A percentile compares a stretch with the other conserved stretches of the same genome.
These are phyloP conservation scores for Paramormyrops hopkinsi DNA, from an alignment of 2,797 vertebrate species.

Conservation along the genomic window DNA sequence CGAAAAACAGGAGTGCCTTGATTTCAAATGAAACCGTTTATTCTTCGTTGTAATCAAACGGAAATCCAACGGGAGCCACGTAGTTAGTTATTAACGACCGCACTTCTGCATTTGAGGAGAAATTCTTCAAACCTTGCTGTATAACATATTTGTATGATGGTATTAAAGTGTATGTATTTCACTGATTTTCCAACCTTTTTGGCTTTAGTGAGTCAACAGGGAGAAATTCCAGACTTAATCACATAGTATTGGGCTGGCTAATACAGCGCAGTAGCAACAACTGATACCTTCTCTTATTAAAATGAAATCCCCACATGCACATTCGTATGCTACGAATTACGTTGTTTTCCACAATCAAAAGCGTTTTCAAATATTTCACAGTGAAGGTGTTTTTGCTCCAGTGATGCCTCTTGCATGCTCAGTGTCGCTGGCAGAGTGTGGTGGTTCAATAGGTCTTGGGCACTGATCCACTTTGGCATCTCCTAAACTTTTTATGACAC, in stretches of 20 bases:
- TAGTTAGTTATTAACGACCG: background rate
- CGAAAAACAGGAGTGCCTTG: background rate
- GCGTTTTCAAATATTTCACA: background rate
- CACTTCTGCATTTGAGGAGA: background rate
- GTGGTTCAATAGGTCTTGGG: background rate
- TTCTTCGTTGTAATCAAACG: background rate
- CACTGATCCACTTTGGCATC: background rate
- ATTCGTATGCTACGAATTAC: background rate
- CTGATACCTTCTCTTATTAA: background rate
- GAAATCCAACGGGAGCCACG: background rate
- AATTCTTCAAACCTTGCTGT: background rate
- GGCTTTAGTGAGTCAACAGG: background rate
- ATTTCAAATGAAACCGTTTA: background rate
- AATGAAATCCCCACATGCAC: background rate
- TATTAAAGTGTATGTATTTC: background rate
- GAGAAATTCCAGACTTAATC: background rate
- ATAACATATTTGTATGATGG: background rate
- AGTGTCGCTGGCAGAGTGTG: background rate
- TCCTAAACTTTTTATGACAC: background rate
- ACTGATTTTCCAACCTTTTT: background rate
- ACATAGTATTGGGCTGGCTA: background rate
- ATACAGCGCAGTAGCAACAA: background rate
- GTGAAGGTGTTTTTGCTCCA: background rate
- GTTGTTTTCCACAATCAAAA: background rate
- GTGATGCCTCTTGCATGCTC: background rate